A percentile compares a stretch with the other conserved stretches of the same genome.
Conservation (phyloP, 2,113 vertebrate species). For the Illadopsis cleaveri region DNA sequence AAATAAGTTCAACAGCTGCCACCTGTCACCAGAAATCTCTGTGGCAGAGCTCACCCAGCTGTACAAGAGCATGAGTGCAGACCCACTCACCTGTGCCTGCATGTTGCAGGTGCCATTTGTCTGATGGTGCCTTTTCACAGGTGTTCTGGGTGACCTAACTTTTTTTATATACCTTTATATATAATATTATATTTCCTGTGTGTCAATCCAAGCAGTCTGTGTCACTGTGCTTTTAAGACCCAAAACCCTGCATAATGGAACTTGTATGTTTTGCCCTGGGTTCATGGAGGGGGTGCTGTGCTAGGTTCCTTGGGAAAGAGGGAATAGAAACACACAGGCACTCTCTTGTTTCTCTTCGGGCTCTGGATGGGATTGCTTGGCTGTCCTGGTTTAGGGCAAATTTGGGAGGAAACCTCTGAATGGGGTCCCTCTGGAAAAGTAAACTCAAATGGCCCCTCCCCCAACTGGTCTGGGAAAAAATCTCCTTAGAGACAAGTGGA, state of each 20-base stretch:
- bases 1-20: background rate
- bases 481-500: no score
- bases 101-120: background rate
- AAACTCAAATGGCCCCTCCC: no score
- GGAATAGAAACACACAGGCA: background rate
- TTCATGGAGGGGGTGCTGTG: background rate
- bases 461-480: no score
- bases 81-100: background rate
- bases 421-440: no score
- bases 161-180: background rate
- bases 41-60: background rate
- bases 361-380: background rate
- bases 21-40: background rate
- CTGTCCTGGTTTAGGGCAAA: no score
- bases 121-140: background rate
- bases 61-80: background rate
- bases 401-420: no score
- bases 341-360: background rate
- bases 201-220: background rate
- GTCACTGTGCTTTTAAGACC: background rate
- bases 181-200: background rate
- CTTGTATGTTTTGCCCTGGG: background rate
- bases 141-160: background rate
- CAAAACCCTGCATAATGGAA: rapidly evolving
- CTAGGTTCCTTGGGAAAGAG: background rate